Percentiles rank a stretch among this genome's conserved stretches.
These are phyloP conservation scores for Aleiodes alternator DNA, from an alignment of 2,888 invertebrate genomes.

Conservation along the genomic window DNA sequence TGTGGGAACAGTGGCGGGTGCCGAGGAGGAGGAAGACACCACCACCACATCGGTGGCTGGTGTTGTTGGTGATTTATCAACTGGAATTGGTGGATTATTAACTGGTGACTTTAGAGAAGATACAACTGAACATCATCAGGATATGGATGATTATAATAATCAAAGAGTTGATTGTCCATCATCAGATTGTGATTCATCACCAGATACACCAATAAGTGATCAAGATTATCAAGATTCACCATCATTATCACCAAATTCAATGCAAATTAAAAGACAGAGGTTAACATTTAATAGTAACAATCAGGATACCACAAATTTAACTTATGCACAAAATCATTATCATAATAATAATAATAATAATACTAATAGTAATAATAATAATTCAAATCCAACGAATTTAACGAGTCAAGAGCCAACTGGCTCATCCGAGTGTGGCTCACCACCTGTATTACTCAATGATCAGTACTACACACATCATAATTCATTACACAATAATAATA, in stretches of 20 bases:
- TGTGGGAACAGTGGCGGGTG: slow-evolving; percentile 69
- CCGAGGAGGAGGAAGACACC: slow-evolving; percentile 77
- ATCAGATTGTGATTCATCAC: slow-evolving; percentile 68
- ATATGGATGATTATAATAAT: slow-evolving; percentile 71
- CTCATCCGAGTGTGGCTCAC: slow-evolving; percentile 84
- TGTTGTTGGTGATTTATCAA: slow-evolving; percentile 54
- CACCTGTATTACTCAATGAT: slow-evolving; percentile 81
- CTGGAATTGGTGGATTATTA: slow-evolving; percentile 40
- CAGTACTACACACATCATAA: slow-evolving; percentile 77
- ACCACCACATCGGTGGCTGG: slow-evolving; percentile 75
- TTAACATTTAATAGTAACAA: slow-evolving; percentile 54
- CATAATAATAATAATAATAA: slow-evolving; percentile 47
- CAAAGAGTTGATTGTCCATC: slow-evolving; percentile 74
- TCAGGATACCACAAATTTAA: slow-evolving; percentile 41
- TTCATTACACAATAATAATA: slow-evolving; percentile 76
- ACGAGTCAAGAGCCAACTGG: slow-evolving; percentile 67
- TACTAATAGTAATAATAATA: slow-evolving; percentile 45
- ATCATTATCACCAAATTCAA: slow-evolving; percentile 72
- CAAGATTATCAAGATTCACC: slow-evolving; percentile 74
- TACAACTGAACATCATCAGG: slow-evolving; percentile 61
- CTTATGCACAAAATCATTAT: slow-evolving; percentile 48
- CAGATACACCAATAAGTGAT: slow-evolving; percentile 71
- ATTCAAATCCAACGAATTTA: slow-evolving; percentile 25
- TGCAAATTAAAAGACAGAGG: slow-evolving; percentile 68
- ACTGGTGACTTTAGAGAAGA: slow-evolving; percentile 45